Percentiles rank a stretch among this genome's conserved stretches.
These are phyloP conservation scores for Arothron firmamentum DNA, from an alignment of 2,113 vertebrate genomes.

Conservation along the genomic window DNA sequence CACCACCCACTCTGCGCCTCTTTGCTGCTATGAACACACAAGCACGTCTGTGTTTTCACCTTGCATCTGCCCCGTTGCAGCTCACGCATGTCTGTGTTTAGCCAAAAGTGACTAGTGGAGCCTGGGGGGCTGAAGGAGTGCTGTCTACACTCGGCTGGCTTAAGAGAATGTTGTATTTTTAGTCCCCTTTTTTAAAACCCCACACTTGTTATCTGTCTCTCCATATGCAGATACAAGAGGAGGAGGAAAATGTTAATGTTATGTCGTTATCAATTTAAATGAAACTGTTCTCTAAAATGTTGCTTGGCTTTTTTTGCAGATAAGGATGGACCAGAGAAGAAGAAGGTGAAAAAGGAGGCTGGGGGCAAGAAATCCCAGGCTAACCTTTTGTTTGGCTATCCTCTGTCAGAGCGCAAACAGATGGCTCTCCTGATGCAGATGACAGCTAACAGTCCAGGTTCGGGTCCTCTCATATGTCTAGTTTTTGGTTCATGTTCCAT, in stretches of 20 bases:
- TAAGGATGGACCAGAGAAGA: constrained; percentile 97
- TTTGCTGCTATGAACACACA: constrained; percentile 43
- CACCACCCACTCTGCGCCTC: constrained; percentile 33
- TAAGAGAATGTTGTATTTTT: constrained; percentile 49
- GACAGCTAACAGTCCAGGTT: constrained; percentile 99
- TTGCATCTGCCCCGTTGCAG: constrained; percentile 47
- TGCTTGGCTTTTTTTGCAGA: constrained; percentile 74
- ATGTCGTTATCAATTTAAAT: constrained; percentile 2
- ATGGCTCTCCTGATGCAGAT: constrained; percentile 99
- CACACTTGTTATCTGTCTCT: constrained; percentile 68
- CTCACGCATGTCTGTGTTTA: constrained; percentile 65
- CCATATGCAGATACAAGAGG: constrained; percentile 61
- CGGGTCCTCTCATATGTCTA: not conserved
- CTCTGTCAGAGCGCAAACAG: constrained; percentile 96
- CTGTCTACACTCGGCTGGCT: constrained; percentile 47
- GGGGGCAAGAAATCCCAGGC: constrained; percentile 90
- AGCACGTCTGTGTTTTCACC: constrained; percentile 56
- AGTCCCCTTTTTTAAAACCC: constrained; percentile 29
- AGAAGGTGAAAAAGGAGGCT: constrained; percentile 93
- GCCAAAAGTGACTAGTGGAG: constrained; percentile 12
- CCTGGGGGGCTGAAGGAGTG: constrained; percentile 5
- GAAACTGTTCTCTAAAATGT: not conserved
- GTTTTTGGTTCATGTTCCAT: not conserved
- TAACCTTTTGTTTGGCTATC: constrained; percentile 96
- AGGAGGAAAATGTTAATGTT: constrained; percentile 22